Conservation (phyloP, 2,888 invertebrate species). For the Athetis lepigone region DNA sequence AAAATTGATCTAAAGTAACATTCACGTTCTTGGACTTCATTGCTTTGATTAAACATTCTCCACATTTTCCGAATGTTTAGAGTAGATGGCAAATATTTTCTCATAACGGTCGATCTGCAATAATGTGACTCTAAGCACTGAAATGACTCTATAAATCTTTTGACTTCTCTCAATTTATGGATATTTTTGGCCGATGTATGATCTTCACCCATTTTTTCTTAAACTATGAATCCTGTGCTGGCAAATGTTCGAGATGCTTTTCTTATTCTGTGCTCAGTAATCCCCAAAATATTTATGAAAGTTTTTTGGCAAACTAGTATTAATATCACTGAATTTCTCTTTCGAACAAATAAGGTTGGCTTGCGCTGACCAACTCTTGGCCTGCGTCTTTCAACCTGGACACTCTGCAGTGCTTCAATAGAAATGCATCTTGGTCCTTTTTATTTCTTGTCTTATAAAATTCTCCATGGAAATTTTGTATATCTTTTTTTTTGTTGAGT, state of each 20-base stretch:
- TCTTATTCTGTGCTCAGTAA: too few relatives aligned
- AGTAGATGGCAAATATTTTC: constrained; percentile 25
- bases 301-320: neutral
- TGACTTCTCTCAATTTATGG: too few relatives aligned
- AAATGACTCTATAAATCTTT: too few relatives aligned
- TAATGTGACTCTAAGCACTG: too few relatives aligned
- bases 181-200: too few relatives aligned
- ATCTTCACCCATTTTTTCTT: too few relatives aligned
- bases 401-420: constrained; percentile 40
- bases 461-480: constrained; percentile 36
- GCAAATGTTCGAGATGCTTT: neutral
- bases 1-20: constrained; percentile 52
- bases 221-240: too few relatives aligned
- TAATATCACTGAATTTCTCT: constrained; percentile 1
- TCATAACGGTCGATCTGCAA: too few relatives aligned
- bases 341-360: constrained; percentile 27
- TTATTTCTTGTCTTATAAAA: constrained; percentile 48
- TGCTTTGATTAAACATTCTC: constrained; percentile 18
- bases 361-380: constrained; percentile 40
- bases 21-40: constrained; percentile 29
- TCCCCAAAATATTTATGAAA: too few relatives aligned
- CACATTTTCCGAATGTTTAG: constrained; percentile 52
- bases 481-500: too few relatives aligned
- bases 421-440: constrained; percentile 51
- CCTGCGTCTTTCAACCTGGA: constrained; percentile 26